Evolutionary conservation across 2,888 invertebrate species (phyloP), one percentile per base, ranked within the genome.

Genomic region (Oscheius onirici): DNA sequence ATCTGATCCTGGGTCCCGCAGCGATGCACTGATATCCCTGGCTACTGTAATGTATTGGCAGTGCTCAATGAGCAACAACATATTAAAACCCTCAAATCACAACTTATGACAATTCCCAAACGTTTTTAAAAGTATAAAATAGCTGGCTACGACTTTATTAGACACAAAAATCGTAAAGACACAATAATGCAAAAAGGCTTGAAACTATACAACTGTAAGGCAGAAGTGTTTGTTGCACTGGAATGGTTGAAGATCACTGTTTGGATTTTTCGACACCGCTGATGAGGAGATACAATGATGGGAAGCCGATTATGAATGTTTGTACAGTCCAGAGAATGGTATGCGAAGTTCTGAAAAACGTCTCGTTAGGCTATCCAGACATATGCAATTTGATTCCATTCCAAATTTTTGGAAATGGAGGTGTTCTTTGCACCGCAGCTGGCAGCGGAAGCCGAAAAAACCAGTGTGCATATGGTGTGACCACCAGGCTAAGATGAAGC

Each of bases 221-320:
- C 13, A 15, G 46, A 46, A 20, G 46, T 15, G 3, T 55, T 22
- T 20, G 17, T 43, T 60, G 2, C 60, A 60, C 22, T 60, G 60
- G 41, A 13, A 34, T 17, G 11, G 41, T 49, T n/a, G 49, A 63
- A 28, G 63, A 63, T 63, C 63, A 63, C 34, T 63, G 13, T 63
- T 63, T 49, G 13, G 17, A 17, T 49, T 63, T 63, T 8, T 49
- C 10, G 15, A 63, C 49, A 26, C 63, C 63, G 49, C 28, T 63
- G n/a, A 49, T 46, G 28, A 63, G 63, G 46, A 63, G 63, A 63
- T 49, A 26, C 57, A 68, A 44, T 15, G 68, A 68, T 15, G 68
- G 68, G 46, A 68, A 68, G 26, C 68, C 68, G 13, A 68, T 43
- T 11, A 68, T 57, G 57, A 68, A 68, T 6, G 68, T 68, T 44